These are phyloP conservation scores for Cryptotis parvus DNA, from an alignment of 2,113 vertebrate species.

Conservation along the genomic window DNA sequence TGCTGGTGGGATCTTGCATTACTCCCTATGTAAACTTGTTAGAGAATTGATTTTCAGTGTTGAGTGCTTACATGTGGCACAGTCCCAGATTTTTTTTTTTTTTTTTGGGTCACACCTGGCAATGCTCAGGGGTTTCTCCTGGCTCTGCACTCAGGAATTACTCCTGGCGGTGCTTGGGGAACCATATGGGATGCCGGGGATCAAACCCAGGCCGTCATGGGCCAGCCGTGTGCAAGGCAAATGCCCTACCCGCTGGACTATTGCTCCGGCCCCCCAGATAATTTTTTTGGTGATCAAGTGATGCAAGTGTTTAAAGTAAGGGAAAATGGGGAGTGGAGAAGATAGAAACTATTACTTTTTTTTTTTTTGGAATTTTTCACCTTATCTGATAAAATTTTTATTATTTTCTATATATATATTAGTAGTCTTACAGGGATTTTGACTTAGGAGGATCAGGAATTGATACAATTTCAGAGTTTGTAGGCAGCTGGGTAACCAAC, in stretches of 20 bases:
- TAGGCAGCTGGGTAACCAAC: neutral
- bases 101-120: no score
- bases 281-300: slow-evolving; percentile 42
- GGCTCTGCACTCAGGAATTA: no score
- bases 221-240: no score
- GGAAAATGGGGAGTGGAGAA: slow-evolving; percentile 31
- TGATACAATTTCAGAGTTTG: slow-evolving; percentile 40
- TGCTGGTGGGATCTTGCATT: no score
- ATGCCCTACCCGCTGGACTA: no score
- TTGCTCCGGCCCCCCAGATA: neutral
- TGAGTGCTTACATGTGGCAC: slow-evolving; percentile 6
- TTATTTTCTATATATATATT: slow-evolving; percentile 42
- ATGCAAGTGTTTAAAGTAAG: no score
- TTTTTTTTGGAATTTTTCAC: neutral
- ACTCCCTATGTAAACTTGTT: no score
- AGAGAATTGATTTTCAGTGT: slow-evolving; percentile 28
- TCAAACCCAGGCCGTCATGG: no score
- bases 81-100: no score
- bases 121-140: no score
- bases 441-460: neutral
- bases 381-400: slow-evolving; percentile 23
- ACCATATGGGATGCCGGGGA: no score
- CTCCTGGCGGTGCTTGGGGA: no score
- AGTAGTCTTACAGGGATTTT: slow-evolving; percentile 19
- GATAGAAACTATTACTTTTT: neutral